Base-by-base conservation (phyloP, 1,140 invertebrate genomes). In the Drosophila athabasca region DNA sequence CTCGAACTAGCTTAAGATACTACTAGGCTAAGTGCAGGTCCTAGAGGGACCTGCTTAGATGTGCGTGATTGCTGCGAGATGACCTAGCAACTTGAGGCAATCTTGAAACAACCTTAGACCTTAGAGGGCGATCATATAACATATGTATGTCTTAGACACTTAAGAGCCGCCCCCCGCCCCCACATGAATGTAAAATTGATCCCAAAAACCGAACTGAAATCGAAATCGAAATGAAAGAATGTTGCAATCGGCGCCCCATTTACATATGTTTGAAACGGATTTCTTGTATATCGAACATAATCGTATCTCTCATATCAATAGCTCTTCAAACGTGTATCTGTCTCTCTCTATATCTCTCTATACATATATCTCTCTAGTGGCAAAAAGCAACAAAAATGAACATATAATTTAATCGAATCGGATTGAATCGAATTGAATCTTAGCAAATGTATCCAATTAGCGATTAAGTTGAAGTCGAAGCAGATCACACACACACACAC, bases 1-100 rank as follows among this genome's bases (percentile, higher is more conserved):
- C 52, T 39, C 35, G 35, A 39, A 39, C 35, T 39, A 39, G 35
- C 35, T 72, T 80, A 78, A 79, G 76, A 76, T 50, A 17, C 50
- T 75, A 79, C 50, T 75, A 79, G 67, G 51, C 62, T 87, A 87
- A 87, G 83, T 75, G 83, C 82, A 72, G 75, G 48, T 67, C 69
- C 78, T 85, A 82, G 84, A 79, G 79, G 55, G 78, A 54, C 57
- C 83, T 88, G 82, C 82, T 65, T 87, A 87, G 82, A 55, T 60
- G 48, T 39, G 35, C 45, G 13, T 60, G 51, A 71, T 52, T 53
- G 39, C 35, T 39, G 35, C 64, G 61, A 69, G 31, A 9, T 31
- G 31, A 31, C 31, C 8, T 31, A 31, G 31, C 31, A 31, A 31
- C 31, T 31, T 31, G 31, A 3, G 45, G 39, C 64, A n/a, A 57